phyloP scores from a whole-genome alignment of 1,140 invertebrate genomes.

The Penaeus chinensis region DNA sequence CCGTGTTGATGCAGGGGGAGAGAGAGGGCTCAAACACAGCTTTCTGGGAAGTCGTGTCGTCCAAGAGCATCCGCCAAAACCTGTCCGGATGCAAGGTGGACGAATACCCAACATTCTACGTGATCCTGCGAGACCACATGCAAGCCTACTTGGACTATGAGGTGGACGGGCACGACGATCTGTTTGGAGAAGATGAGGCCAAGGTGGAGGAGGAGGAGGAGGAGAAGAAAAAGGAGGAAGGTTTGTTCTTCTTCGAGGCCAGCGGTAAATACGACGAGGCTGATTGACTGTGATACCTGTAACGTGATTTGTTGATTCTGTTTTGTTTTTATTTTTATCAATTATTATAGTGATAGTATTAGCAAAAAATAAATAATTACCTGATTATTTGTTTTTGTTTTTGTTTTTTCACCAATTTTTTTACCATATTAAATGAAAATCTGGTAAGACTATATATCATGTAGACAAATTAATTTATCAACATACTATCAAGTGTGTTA shows the following conservation, averaged over 20 bases:
- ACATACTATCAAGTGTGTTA: no score
- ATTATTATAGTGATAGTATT: no score
- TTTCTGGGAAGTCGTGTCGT: constrained; percentile 22
- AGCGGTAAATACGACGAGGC: background rate
- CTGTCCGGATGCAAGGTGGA: constrained; percentile 33
- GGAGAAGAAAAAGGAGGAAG: background rate
- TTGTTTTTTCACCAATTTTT: no score
- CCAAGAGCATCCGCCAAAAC: constrained; percentile 41
- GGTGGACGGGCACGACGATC: constrained; percentile 36
- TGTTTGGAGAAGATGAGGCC: constrained; percentile 15
- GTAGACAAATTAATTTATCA: no score
- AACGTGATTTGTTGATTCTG: no score
- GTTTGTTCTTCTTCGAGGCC: background rate
- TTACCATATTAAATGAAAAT: no score
- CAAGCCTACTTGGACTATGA: constrained; percentile 42
- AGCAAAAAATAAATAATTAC: no score
- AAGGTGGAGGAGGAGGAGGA: constrained; percentile 12
- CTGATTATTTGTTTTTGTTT: no score
- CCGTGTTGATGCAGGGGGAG: constrained; percentile 33
- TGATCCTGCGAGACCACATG: constrained; percentile 42
- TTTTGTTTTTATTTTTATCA: no score
- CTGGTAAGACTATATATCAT: no score
- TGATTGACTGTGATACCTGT: background rate
- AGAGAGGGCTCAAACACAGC: background rate
- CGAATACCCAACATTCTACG: constrained; percentile 49